Evolutionary conservation across 2,113 vertebrate species (phyloP).

Genomic region (Apodemus speciosus): DNA sequence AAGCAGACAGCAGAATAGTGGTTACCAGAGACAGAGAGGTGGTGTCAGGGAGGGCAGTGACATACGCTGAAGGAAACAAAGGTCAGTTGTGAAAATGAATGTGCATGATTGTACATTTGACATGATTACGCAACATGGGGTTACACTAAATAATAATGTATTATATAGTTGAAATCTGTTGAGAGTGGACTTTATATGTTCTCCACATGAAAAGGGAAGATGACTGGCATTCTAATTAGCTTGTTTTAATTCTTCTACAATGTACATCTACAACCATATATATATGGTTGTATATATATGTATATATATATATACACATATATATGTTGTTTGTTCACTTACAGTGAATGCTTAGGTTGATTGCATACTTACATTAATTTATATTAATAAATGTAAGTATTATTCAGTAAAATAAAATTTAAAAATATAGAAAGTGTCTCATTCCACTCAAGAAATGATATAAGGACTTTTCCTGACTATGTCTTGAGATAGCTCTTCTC

Average conservation of each 20-base stretch:
- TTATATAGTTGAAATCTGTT: background rate
- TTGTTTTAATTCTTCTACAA: background rate
- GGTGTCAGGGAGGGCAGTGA: background rate
- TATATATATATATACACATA: no score
- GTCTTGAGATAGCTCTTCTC: background rate
- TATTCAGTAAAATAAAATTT: background rate
- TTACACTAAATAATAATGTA: background rate
- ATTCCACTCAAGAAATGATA: background rate
- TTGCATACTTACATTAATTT: no score
- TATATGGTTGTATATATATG: no score
- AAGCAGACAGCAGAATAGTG: background rate
- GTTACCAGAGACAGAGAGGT: background rate
- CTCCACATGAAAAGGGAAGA: background rate
- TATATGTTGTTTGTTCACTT: no score
- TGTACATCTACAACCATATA: background rate
- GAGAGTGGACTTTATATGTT: background rate
- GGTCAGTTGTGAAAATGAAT: background rate
- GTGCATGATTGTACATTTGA: background rate
- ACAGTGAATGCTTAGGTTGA: no score
- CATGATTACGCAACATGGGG: background rate
- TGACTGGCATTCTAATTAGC: background rate
- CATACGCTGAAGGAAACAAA: background rate
- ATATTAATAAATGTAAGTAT: background rate
- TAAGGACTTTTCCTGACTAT: background rate
- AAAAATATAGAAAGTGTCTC: background rate